Percentiles rank a stretch among this genome's conserved stretches.
phyloP scores from a whole-genome alignment of 2,113 vertebrate genomes.

The Nycticryphes semicollaris region DNA sequence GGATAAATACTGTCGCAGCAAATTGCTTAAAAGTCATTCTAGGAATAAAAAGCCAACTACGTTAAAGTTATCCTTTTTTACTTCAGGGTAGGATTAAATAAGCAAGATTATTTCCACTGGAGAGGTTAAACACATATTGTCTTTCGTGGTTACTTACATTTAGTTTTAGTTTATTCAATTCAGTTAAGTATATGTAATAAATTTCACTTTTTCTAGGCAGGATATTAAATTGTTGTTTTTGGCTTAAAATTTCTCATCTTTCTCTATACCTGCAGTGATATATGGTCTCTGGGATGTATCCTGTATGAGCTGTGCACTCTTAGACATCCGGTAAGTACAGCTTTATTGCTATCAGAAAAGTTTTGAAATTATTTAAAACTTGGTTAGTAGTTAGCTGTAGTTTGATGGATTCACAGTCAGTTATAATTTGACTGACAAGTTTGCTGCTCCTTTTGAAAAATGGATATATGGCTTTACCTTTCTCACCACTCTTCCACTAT shows the following conservation, averaged over 20 bases:
- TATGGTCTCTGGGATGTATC: slow-evolving; percentile 95
- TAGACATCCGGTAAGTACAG: slow-evolving; percentile 86
- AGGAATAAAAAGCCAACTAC: not conserved
- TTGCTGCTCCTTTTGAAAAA: not conserved
- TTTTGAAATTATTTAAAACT: not conserved
- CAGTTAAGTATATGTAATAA: not conserved
- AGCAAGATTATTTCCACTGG: not conserved
- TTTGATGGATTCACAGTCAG: not conserved
- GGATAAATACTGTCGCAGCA: not conserved
- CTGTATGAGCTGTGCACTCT: slow-evolving; percentile 93
- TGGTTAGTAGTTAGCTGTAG: not conserved
- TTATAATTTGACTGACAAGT: not conserved
- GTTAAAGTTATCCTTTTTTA: not conserved
- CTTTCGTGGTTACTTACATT: not conserved
- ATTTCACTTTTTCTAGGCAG: not conserved
- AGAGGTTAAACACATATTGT: not conserved
- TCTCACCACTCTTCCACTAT: not conserved
- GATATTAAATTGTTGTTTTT: not conserved
- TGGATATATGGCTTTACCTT: not conserved
- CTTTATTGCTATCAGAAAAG: not conserved
- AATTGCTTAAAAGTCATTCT: not conserved
- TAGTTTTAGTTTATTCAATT: not conserved
- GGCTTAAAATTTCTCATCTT: not conserved
- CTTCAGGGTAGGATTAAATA: not conserved
- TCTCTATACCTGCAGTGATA: slow-evolving; percentile 80